Evolutionary conservation across 2,888 invertebrate genomes (phyloP).

Genomic region (Scelioninae gen. 2): DNA sequence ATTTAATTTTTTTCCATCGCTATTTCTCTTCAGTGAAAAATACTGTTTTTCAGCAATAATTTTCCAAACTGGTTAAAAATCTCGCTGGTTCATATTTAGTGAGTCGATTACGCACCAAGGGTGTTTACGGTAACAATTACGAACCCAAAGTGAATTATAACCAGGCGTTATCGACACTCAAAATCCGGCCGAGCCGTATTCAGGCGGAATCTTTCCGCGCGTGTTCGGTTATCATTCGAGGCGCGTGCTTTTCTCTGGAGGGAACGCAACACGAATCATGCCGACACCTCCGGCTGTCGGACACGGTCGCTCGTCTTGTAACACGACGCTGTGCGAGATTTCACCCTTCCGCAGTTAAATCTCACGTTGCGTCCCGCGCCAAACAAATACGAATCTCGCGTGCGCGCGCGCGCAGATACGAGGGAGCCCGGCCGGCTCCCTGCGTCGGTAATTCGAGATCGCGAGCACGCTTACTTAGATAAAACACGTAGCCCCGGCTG

Average conservation of each 20-base stretch:
- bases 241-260: background rate
- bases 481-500: constrained; percentile 44
- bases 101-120: too few relatives aligned
- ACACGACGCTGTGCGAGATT: constrained; percentile 53
- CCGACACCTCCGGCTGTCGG: constrained; percentile 50
- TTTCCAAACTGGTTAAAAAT: too few relatives aligned
- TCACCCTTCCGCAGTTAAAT: constrained; percentile 46
- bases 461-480: constrained; percentile 58
- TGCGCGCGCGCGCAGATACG: constrained; percentile 36
- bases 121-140: too few relatives aligned
- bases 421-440: constrained; percentile 21
- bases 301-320: constrained; percentile 59
- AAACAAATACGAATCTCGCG: constrained; percentile 47
- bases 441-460: constrained; percentile 50
- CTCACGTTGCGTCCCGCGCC: constrained; percentile 50
- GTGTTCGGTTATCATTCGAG: too few relatives aligned
- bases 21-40: too few relatives aligned
- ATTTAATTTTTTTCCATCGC: too few relatives aligned
- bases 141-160: too few relatives aligned
- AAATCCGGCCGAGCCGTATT: too few relatives aligned
- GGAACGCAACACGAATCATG: constrained; percentile 32
- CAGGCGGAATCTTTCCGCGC: too few relatives aligned
- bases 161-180: too few relatives aligned
- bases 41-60: too few relatives aligned
- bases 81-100: too few relatives aligned